Conservation (phyloP, 1,140 invertebrate genomes). For the Zophobas atratus region DNA sequence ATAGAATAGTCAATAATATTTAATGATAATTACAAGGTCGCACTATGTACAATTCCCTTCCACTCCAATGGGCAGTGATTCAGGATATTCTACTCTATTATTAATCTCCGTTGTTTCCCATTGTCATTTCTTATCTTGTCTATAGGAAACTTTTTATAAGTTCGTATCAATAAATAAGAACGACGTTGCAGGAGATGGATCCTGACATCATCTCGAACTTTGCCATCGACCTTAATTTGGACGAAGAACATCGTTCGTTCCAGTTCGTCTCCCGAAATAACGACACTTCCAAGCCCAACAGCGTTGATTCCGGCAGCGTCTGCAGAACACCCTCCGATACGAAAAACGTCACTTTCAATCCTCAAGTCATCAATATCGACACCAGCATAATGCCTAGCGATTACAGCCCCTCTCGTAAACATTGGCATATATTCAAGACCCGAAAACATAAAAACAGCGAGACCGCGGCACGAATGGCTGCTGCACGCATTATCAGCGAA, state of each 20-base stretch:
- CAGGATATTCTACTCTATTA: too few species aligned
- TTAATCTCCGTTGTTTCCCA: too few species aligned
- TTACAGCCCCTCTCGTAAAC: constrained; percentile 23
- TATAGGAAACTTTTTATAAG: not conserved
- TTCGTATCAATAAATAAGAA: too few species aligned
- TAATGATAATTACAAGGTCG: constrained; percentile 3
- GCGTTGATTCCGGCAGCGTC: constrained; percentile 62
- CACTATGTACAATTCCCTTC: too few species aligned
- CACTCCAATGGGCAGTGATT: too few species aligned
- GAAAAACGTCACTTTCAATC: constrained; percentile 67
- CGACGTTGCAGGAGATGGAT: constrained; percentile 57
- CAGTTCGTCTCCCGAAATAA: constrained; percentile 51
- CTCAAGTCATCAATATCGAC: constrained; percentile 64
- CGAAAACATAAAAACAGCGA: constrained; percentile 51
- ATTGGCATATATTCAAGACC: constrained; percentile 53
- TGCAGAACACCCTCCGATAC: constrained; percentile 64
- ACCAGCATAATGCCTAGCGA: constrained; percentile 3
- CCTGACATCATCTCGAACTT: constrained; percentile 65
- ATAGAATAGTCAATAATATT: constrained; percentile 3
- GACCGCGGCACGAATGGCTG: constrained; percentile 47
- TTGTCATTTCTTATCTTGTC: not conserved
- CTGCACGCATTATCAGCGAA: constrained; percentile 28
- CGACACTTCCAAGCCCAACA: constrained; percentile 53
- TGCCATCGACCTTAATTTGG: constrained; percentile 65
- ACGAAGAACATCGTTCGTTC: constrained; percentile 63